A percentile compares a stretch with the other conserved stretches of the same genome.
These are phyloP conservation scores for Cosmia trapezina DNA, from an alignment of 2,888 invertebrate species.

Conservation along the genomic window DNA sequence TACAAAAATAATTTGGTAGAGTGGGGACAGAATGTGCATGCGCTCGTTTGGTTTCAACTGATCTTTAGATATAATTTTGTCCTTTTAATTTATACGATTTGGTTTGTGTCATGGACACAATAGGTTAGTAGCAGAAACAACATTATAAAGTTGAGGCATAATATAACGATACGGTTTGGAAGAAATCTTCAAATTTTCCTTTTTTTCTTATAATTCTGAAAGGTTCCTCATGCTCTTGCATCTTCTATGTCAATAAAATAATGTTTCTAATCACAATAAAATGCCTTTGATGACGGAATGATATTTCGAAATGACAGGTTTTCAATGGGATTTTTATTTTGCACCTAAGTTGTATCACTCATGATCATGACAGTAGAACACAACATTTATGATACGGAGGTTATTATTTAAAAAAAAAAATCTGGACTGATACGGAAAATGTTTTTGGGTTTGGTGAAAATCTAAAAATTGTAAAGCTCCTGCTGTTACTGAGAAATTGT, in stretches of 20 bases:
- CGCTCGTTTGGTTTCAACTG: too few species aligned
- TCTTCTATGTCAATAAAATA: background rate
- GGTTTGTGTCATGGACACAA: too few species aligned
- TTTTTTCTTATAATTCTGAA: too few species aligned
- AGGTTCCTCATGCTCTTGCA: background rate
- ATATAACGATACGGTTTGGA: too few species aligned
- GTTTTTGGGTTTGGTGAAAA: slow-evolving; percentile 22
- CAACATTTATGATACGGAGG: slow-evolving; percentile 21
- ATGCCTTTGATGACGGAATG: background rate
- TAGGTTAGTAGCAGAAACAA: too few species aligned
- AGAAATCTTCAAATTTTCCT: too few species aligned
- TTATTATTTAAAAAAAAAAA: slow-evolving; percentile 26
- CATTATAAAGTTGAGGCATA: too few species aligned
- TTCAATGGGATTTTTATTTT: slow-evolving; percentile 1
- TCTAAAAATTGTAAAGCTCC: slow-evolving; percentile 10
- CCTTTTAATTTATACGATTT: too few species aligned
- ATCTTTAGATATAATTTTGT: too few species aligned
- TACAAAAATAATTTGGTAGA: too few species aligned
- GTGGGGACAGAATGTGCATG: too few species aligned
- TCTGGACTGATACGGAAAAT: background rate
- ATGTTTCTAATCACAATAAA: background rate
- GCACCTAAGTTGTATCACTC: background rate
- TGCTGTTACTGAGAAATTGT: slow-evolving; percentile 7
- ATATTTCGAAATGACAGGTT: background rate
- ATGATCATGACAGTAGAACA: background rate